Conservation (phyloP, 2,888 invertebrate species). For the Heteropelma amictum region DNA sequence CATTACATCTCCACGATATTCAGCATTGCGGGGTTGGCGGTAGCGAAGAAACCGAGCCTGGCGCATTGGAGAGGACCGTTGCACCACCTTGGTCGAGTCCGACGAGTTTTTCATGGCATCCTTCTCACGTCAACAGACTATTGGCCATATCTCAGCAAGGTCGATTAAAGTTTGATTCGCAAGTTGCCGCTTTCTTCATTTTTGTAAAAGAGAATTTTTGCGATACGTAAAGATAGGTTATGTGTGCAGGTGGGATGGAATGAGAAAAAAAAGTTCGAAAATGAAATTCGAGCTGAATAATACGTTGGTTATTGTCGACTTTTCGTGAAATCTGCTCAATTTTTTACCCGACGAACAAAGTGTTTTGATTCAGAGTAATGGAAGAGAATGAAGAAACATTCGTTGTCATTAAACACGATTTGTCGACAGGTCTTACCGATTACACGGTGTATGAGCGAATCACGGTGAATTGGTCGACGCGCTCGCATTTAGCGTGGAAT, state of each 20-base stretch:
- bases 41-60: constrained; percentile 87
- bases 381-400: not conserved
- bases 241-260: too few species aligned
- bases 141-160: constrained; percentile 81
- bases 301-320: too few species aligned
- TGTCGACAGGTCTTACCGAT: constrained; percentile 81
- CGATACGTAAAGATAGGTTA: too few species aligned
- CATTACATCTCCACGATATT: constrained; percentile 91
- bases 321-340: too few species aligned
- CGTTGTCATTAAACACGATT: not conserved
- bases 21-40: constrained; percentile 83
- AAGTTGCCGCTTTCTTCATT: too few species aligned
- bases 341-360: too few species aligned
- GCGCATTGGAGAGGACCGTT: constrained; percentile 86
- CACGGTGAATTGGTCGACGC: constrained; percentile 89
- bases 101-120: constrained; percentile 93
- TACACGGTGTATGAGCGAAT: constrained; percentile 90
- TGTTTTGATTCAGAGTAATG: not conserved
- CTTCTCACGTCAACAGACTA: constrained; percentile 87
- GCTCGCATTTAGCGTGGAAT: constrained; percentile 87
- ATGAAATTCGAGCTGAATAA: too few species aligned
- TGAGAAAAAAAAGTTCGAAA: too few species aligned
- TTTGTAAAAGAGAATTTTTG: too few species aligned
- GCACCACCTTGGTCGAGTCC: constrained; percentile 74
- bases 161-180: constrained; percentile 35